These are phyloP conservation scores for Girardinichthys multiradiatus DNA, from an alignment of 2,113 vertebrate species.

Conservation along the genomic window DNA sequence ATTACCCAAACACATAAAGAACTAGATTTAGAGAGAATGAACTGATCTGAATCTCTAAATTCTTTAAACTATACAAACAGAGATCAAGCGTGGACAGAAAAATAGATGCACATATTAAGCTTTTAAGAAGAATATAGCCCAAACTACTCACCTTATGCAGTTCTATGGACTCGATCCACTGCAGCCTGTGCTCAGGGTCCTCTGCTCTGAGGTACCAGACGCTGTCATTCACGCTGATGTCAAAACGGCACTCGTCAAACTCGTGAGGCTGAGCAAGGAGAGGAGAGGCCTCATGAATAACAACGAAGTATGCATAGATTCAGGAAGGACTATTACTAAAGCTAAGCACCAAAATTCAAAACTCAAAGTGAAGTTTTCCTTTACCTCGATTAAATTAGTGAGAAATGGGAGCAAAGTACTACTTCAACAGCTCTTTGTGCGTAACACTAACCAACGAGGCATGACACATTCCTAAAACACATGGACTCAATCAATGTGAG, in stretches of 20 bases:
- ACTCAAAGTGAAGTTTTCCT: neutral
- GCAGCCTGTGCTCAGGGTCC: slow-evolving; percentile 91
- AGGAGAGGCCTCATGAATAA: slow-evolving; percentile 25
- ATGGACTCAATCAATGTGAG: slow-evolving; percentile 59
- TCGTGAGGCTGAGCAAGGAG: slow-evolving; percentile 88
- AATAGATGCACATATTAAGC: neutral
- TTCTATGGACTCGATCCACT: slow-evolving; percentile 96
- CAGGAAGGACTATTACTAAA: slow-evolving; percentile 1
- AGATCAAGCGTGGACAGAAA: neutral
- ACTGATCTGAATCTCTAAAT: neutral
- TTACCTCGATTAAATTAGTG: neutral
- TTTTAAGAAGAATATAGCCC: neutral
- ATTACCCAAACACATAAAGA: neutral
- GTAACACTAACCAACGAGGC: slow-evolving; percentile 18
- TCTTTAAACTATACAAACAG: neutral
- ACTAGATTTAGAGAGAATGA: neutral
- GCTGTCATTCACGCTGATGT: slow-evolving; percentile 97
- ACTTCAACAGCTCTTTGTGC: slow-evolving; percentile 8
- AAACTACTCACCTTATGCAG: slow-evolving; percentile 89
- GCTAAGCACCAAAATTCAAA: slow-evolving; percentile 3
- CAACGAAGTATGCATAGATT: neutral
- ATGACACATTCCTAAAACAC: slow-evolving; percentile 57
- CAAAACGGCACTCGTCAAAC: slow-evolving; percentile 98
- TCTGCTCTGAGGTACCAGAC: slow-evolving; percentile 98
- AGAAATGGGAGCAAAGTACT: neutral